Evolutionary conservation across 2,797 vertebrate genomes (phyloP), one percentile per base, ranked within the genome.

Genomic region (Cuniculus paca): DNA sequence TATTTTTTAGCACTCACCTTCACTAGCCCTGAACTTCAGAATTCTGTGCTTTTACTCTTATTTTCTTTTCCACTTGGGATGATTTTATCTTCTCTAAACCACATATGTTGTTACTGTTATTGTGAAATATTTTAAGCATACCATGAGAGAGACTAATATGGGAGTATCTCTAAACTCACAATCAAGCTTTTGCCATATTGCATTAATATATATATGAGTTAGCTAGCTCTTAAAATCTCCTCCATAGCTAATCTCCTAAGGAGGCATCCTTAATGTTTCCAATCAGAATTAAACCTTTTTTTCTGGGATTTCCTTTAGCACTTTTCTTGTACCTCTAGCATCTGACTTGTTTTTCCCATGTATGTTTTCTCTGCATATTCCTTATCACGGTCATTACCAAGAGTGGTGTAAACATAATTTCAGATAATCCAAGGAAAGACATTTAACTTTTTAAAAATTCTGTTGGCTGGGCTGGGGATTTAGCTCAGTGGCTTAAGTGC

Each of bases 121-220:
- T 26, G 26, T 88, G 54, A 88, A 95, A 70, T 90, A 84, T 81
- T 88, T 90, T 48, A 81, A 70, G 74, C n/a, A n/a, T 70, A 80
- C 45, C 83, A 56, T 82, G 19, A 80, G 90, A 80, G n/a, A 91
- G 72, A 77, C 52, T 91, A 83, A 85, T 10, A 56, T 7, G 95
- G 56, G 5, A 74, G 39, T 87, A 79, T 91, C 48, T 86, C 31
- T 54, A 31, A 19, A 72, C 26, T 82, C 19, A 68, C 31, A 13
- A 79, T 61, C 5, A 78, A 81, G 36, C 79, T 93, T 93, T 95
- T 88, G 50, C 79, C 83, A 45, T 70, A 26, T 91, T 93, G 60
- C 45, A 86, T 81, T 91, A 58, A 42, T 89, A 60, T 80, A 74
- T 85, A 39, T 36, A 61, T 78, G 1, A 34, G 20, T 36, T 88